Conservation (phyloP, 1,140 invertebrate genomes). For the Saccostrea glomerata region DNA sequence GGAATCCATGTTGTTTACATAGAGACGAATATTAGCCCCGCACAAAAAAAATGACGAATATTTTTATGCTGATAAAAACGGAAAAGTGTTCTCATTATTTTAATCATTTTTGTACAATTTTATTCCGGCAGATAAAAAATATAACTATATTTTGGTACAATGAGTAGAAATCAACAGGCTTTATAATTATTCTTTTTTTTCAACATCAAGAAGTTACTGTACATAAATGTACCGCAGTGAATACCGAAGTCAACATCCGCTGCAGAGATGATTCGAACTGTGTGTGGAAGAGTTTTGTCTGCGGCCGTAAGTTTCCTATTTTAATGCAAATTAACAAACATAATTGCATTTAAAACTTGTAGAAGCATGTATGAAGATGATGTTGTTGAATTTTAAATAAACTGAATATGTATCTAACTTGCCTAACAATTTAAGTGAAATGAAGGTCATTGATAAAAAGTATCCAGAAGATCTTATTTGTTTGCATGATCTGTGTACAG, state of each 20-base stretch:
- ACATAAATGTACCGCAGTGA: constrained; percentile 12
- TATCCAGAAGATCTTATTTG: no score
- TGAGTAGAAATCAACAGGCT: no score
- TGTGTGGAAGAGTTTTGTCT: constrained; percentile 34
- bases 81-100: not conserved
- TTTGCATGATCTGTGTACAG: no score
- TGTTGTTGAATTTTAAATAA: not conserved
- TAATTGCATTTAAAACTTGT: not conserved
- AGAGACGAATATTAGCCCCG: constrained; percentile 59
- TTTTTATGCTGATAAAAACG: constrained; percentile 12
- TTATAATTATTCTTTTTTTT: no score
- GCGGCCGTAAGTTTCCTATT: not conserved
- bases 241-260: constrained; percentile 26
- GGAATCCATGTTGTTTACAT: constrained; percentile 63
- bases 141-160: no score
- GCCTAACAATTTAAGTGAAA: not conserved
- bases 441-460: not conserved
- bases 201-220: not conserved
- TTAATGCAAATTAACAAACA: not conserved
- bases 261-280: constrained; percentile 37
- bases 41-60: constrained; percentile 8
- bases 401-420: not conserved
- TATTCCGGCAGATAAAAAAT: not conserved
- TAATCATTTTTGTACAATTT: not conserved
- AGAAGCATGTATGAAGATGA: not conserved